Evolutionary conservation across 2,797 vertebrate genomes (phyloP), one percentile per base, ranked within the genome.

Genomic region (Glyptemys insculpta): DNA sequence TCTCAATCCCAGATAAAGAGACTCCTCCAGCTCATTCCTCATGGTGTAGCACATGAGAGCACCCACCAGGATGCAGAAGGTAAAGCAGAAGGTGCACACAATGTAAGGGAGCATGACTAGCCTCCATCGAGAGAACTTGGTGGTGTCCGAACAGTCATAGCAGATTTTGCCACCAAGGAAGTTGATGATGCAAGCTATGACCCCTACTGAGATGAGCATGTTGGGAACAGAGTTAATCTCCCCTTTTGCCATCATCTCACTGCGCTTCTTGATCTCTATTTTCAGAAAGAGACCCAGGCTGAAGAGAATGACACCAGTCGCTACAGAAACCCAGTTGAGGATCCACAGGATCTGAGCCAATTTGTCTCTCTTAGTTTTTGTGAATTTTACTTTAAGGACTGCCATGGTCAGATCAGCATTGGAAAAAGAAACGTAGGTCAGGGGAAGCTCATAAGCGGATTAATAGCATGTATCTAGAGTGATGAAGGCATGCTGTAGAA

Each of bases 141-240:
- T 98, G 83, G 98, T 98, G 93, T 99, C 99, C 83, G 98, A 99
- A 31, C 99, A 99, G 97, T 99, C 99, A 9, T 99, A 99, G 97
- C 99, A 99, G 95, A 99, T 99, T 98, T 99, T 99, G 76, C 99
- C 99, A 31, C 99, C 99, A 91, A 99, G 97, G 86, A 99, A 99
- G 97, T 99, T 99, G 95, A 99, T 99, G 96, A 98, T 98, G 82
- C 99, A 99, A 50, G 99, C 99, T 53, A 99, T 98, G 88, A 97
- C 94, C 21, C 99, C 99, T 65, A 99, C 99, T 0, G 98, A 98
- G 27, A 99, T 99, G 50, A 99, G 97, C 98, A 98, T 99, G 97
- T 99, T 99, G 92, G 99, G 99, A 56, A 99, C 98, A 19, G 99
- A 99, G 90, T 99, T 99, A 85, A 99, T 88, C 59, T 99, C 98